Evolutionary conservation across 2,888 invertebrate genomes (phyloP).

Genomic region (Gnatocerus cornutus): DNA sequence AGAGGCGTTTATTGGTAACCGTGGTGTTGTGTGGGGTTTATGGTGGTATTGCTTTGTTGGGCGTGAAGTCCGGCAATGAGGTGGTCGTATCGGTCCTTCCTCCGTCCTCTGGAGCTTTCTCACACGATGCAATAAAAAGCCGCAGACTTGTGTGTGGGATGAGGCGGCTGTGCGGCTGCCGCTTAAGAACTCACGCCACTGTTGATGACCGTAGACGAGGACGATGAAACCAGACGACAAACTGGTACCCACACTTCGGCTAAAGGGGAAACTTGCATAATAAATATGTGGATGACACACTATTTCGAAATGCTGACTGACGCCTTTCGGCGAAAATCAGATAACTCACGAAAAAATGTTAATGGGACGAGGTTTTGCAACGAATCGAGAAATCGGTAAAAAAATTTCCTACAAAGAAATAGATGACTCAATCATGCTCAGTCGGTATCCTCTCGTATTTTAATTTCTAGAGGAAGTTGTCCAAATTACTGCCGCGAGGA

Average conservation of each 20-base stretch:
- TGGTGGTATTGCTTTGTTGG: conserved; percentile 41
- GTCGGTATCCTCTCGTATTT: conserved; percentile 10
- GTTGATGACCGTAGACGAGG: conserved; percentile 44
- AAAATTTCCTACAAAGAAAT: conserved; percentile 19
- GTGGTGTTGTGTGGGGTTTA: conserved; percentile 14
- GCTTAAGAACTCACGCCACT: conserved; percentile 47
- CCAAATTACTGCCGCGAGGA: conserved; percentile 17
- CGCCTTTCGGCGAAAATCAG: conserved; percentile 32
- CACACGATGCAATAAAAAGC: conserved; percentile 35
- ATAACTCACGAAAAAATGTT: conserved; percentile 35
- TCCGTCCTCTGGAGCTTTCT: conserved; percentile 28
- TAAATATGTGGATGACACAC: conserved; percentile 16
- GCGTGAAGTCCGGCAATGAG: conserved; percentile 45
- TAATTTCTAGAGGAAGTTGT: conserved; percentile 20
- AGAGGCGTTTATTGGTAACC: conserved; percentile 18
- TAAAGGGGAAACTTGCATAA: conserved; percentile 27
- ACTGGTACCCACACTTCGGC: conserved; percentile 34
- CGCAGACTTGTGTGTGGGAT: conserved; percentile 46
- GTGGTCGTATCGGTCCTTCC: conserved; percentile 39
- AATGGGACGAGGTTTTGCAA: conserved; percentile 41
- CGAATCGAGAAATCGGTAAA: conserved; percentile 15
- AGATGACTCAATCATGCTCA: conserved; percentile 32
- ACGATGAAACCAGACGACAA: conserved; percentile 34
- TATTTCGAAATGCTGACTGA: conserved; percentile 18
- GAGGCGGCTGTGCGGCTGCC: conserved; percentile 45